phyloP scores from a whole-genome alignment of 2,888 invertebrate genomes.

The Zygaena filipendulae region DNA sequence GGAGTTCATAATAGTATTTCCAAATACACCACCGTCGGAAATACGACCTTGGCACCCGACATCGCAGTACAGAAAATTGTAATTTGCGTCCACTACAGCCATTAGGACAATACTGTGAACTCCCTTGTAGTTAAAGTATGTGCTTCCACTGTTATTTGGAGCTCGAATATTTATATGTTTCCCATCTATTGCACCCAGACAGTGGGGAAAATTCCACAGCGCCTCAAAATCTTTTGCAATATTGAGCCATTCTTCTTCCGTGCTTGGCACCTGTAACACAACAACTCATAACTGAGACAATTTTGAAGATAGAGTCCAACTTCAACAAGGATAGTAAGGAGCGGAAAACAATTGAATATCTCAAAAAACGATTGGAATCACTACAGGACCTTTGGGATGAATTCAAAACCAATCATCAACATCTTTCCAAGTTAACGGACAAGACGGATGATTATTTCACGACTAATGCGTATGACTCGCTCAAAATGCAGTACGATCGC shows the following conservation, averaged over 20 bases:
- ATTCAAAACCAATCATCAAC: too few species aligned
- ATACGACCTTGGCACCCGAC: constrained; percentile 16
- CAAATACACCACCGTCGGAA: constrained; percentile 17
- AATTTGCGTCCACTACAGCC: constrained; percentile 18
- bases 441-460: too few species aligned
- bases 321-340: too few species aligned
- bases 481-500: too few species aligned
- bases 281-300: too few species aligned
- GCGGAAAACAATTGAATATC: too few species aligned
- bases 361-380: too few species aligned
- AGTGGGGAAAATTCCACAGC: constrained; percentile 19
- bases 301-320: too few species aligned
- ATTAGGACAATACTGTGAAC: constrained; percentile 16
- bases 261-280: constrained; percentile 17
- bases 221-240: constrained; percentile 16
- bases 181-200: too few species aligned
- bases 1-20: constrained; percentile 15
- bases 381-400: too few species aligned
- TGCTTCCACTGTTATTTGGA: constrained; percentile 14
- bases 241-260: constrained; percentile 16
- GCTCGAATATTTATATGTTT: constrained; percentile 16
- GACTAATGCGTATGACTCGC: too few species aligned
- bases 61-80: constrained; percentile 17
- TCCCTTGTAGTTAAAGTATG: constrained; percentile 16
- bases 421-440: too few species aligned